Evolutionary conservation across 1,140 invertebrate genomes (phyloP).

Genomic region (Musca domestica): DNA sequence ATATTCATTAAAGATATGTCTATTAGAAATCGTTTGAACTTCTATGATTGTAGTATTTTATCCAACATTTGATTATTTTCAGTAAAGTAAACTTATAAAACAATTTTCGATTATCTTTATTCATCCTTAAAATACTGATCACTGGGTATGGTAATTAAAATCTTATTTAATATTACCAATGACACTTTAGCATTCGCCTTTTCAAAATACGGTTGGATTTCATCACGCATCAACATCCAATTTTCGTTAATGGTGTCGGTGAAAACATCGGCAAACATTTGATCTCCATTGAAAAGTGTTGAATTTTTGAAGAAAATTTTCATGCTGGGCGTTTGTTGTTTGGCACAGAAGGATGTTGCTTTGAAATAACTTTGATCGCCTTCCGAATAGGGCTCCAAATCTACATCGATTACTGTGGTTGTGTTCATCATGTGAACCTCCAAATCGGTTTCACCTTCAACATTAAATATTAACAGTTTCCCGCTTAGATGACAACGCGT

Average conservation of each 20-base stretch:
- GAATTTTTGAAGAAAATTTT: conserved; percentile 3
- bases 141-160: neutral
- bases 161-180: neutral
- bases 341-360: neutral
- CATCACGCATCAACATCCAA: neutral
- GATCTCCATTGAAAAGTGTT: neutral
- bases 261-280: neutral
- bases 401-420: neutral
- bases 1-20: too few relatives aligned
- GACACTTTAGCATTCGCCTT: neutral
- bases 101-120: too few relatives aligned
- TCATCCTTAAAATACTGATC: neutral
- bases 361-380: neutral
- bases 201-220: neutral
- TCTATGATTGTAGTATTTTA: too few relatives aligned
- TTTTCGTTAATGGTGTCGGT: conserved; percentile 8
- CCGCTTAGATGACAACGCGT: neutral
- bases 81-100: too few relatives aligned
- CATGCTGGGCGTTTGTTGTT: neutral
- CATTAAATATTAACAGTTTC: neutral
- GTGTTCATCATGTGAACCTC: neutral
- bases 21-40: too few relatives aligned
- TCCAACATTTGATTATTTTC: too few relatives aligned
- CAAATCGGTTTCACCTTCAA: neutral
- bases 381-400: neutral